Evolutionary conservation across 2,888 invertebrate species (phyloP), one percentile per base, ranked within the genome.

Genomic region (Notodonta ziczac): DNA sequence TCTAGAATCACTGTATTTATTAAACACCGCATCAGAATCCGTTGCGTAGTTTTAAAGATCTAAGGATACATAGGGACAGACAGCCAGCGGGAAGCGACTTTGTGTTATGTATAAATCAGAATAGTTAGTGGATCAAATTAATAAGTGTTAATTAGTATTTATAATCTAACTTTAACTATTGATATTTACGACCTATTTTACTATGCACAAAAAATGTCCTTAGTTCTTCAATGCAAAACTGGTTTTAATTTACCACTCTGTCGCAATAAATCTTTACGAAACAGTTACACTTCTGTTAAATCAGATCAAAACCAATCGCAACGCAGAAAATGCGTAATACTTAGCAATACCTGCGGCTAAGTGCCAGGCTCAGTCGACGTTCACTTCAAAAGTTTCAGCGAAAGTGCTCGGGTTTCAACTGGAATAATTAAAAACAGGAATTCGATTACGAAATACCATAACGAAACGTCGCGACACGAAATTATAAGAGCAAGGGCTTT

Each of bases 401-500:
- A 76, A 57, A 61, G 32, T 64, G 65, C 63, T 72, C 61, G 73
- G 74, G 68, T 73, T 73, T 74, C 63, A 55, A 61, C 56, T 65
- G 63, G 61, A 61, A 62, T 71, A 70, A 70, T 77, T 70, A 74
- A 73, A 78, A 76, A 77, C 70, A 64, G 65, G 63, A 77, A 77
- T 78, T 69, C 35, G 42, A 64, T 84, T 84, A 69, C 74, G 79
- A 74, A 77, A 82, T 64, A 64, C 55, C 55, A 62, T 72, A 68
- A 56, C 58, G 59, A 57, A 78, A 73, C 68, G 73, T 74, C 74
- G 76, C 75, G 78, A 80, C 74, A 73, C 69, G 66, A 73, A 52
- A 61, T 70, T 69, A 68, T 76, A 73, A 80, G 81, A 76, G 66
- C 78, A 82, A 82, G 78, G 82, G 78, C 78, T 78, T 77, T 70